These are phyloP conservation scores for Chrysotoxum bicinctum DNA, from an alignment of 2,888 invertebrate genomes.

Conservation along the genomic window DNA sequence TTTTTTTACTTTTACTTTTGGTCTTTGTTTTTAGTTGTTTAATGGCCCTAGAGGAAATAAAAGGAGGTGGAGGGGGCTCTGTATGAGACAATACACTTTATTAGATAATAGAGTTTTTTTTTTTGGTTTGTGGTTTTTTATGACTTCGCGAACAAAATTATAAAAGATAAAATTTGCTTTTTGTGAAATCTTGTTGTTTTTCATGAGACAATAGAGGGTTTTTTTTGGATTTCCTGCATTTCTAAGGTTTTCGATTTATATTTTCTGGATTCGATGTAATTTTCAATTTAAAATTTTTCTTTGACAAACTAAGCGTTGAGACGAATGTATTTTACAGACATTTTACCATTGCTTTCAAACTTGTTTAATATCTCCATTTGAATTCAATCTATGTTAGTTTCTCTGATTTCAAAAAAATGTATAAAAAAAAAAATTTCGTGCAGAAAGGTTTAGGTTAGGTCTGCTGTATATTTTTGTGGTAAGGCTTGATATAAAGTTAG, in stretches of 20 bases:
- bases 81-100: conserved; percentile 14
- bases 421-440: too few species aligned
- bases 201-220: background rate
- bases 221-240: background rate
- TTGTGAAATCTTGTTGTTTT: background rate
- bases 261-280: background rate
- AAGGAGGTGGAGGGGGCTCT: too few species aligned
- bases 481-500: too few species aligned
- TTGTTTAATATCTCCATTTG: too few species aligned
- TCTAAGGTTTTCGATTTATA: background rate
- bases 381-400: too few species aligned
- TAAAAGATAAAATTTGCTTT: background rate
- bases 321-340: too few species aligned
- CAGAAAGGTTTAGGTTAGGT: too few species aligned
- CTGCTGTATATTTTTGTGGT: too few species aligned
- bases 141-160: background rate
- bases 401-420: too few species aligned
- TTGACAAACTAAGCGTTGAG: too few species aligned
- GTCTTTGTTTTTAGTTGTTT: conserved; percentile 1
- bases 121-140: background rate
- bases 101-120: background rate
- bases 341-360: too few species aligned
- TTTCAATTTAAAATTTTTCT: too few species aligned
- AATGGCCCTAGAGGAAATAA: background rate
- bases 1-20: conserved; percentile 3